Conservation (phyloP, 2,113 vertebrate genomes). For the Neogobius melanostomus region DNA sequence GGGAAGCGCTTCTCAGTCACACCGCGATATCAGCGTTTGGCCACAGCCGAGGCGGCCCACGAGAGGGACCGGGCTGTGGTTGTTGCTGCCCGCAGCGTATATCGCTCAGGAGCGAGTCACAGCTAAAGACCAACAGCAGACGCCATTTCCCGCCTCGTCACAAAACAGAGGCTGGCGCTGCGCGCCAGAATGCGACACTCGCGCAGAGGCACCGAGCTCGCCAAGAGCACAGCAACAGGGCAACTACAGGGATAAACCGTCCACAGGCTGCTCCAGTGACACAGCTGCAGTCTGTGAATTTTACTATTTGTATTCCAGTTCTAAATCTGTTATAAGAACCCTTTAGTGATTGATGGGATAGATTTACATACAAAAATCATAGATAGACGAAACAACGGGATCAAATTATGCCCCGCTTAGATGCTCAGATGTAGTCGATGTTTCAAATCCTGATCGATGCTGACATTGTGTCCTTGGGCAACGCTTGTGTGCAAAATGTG, state of each 20-base stretch:
- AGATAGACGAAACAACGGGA: too few species aligned
- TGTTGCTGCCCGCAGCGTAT: conserved; percentile 50
- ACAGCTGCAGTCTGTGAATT: not conserved
- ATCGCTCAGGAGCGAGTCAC: conserved; percentile 54
- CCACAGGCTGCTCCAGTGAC: not conserved
- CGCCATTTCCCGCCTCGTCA: conserved; percentile 78
- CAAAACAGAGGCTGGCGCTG: conserved; percentile 58
- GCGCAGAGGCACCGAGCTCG: conserved; percentile 56
- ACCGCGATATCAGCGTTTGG: conserved; percentile 46
- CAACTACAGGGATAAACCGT: not conserved
- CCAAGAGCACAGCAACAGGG: conserved; percentile 19
- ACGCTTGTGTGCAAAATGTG: too few species aligned
- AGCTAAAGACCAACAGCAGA: conserved; percentile 58
- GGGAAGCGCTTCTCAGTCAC: conserved; percentile 42
- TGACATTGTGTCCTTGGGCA: too few species aligned
- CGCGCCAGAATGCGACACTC: conserved; percentile 64
- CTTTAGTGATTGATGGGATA: too few species aligned
- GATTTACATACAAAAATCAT: too few species aligned
- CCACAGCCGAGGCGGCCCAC: conserved; percentile 53
- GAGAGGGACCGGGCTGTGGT: conserved; percentile 48
- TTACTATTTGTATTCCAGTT: too few species aligned
- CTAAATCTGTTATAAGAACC: too few species aligned
- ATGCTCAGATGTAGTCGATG: too few species aligned
- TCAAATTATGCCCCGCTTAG: too few species aligned
- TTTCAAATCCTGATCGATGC: too few species aligned